Evolutionary conservation across 2,113 vertebrate species (phyloP).

Genomic region (Gymnocephalus cernua): DNA sequence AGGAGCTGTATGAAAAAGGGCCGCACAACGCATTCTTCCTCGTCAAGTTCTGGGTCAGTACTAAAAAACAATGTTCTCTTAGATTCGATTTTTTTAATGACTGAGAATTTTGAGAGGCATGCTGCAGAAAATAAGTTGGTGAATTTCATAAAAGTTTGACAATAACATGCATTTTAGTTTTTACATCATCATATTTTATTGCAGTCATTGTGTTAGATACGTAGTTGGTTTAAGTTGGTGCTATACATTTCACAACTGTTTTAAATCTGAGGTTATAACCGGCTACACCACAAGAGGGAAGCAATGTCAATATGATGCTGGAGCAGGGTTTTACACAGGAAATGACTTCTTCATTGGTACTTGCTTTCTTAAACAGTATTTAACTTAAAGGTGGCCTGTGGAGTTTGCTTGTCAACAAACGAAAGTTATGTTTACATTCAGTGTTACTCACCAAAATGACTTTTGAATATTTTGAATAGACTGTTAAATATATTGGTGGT

Average conservation of each 20-base stretch:
- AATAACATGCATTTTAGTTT: neutral
- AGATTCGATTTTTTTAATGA: neutral
- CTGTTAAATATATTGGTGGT: too few species aligned
- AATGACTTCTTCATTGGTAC: neutral
- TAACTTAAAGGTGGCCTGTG: neutral
- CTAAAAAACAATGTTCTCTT: neutral
- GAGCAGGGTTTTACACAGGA: neutral
- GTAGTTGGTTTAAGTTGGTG: neutral
- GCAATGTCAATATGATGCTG: neutral
- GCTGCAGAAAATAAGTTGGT: neutral
- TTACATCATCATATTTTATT: neutral
- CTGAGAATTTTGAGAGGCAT: neutral
- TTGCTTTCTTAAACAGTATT: neutral
- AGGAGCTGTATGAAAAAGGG: conserved; percentile 96
- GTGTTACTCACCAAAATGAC: neutral
- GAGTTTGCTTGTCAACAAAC: neutral
- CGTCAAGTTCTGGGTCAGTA: conserved; percentile 95
- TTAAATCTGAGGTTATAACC: neutral
- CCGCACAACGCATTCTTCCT: conserved; percentile 96
- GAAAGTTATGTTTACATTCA: neutral
- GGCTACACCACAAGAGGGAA: neutral
- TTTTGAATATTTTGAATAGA: neutral
- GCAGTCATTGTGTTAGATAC: neutral
- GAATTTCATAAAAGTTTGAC: neutral
- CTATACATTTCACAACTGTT: neutral